phyloP scores from a whole-genome alignment of 2,113 vertebrate genomes.

The Ornithorhynchus anatinus region DNA sequence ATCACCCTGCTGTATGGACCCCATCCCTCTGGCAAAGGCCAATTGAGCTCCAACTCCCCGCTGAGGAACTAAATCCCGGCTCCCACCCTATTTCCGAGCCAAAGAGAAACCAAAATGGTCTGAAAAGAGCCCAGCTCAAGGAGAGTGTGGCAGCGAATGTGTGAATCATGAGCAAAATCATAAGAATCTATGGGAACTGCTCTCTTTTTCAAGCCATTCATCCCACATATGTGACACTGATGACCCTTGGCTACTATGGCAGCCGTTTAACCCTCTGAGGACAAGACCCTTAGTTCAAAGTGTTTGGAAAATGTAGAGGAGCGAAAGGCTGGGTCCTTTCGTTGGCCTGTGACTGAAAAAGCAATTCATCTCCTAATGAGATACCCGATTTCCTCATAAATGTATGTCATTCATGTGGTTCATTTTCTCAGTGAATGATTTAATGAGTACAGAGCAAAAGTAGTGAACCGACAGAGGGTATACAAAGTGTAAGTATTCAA shows the following conservation, averaged over 20 bases:
- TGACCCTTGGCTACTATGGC: constrained; percentile 5
- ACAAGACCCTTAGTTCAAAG: background rate
- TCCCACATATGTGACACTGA: background rate
- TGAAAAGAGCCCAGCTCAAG: background rate
- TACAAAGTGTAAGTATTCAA: no score
- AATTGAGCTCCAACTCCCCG: background rate
- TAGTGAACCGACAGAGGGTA: no score
- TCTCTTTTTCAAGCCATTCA: constrained; percentile 8
- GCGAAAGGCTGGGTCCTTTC: background rate
- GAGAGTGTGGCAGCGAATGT: constrained; percentile 3
- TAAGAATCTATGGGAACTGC: background rate
- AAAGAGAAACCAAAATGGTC: background rate
- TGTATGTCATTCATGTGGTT: no score
- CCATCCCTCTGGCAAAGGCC: background rate
- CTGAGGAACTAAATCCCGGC: background rate
- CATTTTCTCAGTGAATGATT: no score
- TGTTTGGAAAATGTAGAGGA: constrained; percentile 14
- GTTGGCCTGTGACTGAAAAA: background rate
- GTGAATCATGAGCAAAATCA: constrained; percentile 8
- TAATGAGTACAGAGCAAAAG: no score
- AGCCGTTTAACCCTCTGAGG: constrained; percentile 1
- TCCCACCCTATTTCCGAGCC: constrained; percentile 10
- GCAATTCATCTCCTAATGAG: no score
- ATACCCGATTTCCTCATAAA: no score
- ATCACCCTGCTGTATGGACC: background rate